A percentile compares a stretch with the other conserved stretches of the same genome.
These are phyloP conservation scores for Pipa parva DNA, from an alignment of 2,113 vertebrate species.

Conservation along the genomic window DNA sequence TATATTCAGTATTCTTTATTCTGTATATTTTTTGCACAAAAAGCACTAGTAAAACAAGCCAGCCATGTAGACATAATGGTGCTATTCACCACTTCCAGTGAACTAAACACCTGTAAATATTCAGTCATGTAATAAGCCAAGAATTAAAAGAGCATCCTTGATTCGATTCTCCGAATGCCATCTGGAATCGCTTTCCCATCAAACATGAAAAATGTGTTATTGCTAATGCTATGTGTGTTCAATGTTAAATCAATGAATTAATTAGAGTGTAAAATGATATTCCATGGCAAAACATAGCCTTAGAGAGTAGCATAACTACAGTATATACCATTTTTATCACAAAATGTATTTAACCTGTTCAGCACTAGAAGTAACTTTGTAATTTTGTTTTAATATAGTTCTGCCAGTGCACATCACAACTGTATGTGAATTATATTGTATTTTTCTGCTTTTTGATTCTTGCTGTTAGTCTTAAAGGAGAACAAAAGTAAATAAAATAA, in stretches of 20 bases:
- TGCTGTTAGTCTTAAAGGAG: too few species aligned
- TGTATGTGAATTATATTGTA: too few species aligned
- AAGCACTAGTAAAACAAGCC: neutral
- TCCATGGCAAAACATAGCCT: neutral
- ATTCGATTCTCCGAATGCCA: conserved; percentile 2
- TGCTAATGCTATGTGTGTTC: conserved; percentile 20
- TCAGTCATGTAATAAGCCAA: neutral
- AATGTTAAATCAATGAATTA: conserved; percentile 26
- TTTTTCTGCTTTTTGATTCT: too few species aligned
- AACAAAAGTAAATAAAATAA: too few species aligned
- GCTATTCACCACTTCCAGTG: neutral
- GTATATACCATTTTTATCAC: neutral
- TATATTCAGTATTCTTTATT: neutral
- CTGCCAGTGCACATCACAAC: too few species aligned
- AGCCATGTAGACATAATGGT: neutral
- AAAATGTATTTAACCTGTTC: neutral
- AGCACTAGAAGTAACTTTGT: neutral
- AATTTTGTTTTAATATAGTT: too few species aligned
- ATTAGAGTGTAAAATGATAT: conserved; percentile 25
- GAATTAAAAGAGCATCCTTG: conserved; percentile 6
- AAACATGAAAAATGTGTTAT: conserved; percentile 23
- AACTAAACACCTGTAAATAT: conserved; percentile 2
- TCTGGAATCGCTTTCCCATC: conserved; percentile 4
- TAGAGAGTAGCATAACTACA: neutral
- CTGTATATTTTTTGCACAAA: neutral